Percentiles rank a stretch among this genome's conserved stretches.
Evolutionary conservation across 2,113 vertebrate genomes (phyloP).

Genomic region (Xiphophorus maculatus): DNA sequence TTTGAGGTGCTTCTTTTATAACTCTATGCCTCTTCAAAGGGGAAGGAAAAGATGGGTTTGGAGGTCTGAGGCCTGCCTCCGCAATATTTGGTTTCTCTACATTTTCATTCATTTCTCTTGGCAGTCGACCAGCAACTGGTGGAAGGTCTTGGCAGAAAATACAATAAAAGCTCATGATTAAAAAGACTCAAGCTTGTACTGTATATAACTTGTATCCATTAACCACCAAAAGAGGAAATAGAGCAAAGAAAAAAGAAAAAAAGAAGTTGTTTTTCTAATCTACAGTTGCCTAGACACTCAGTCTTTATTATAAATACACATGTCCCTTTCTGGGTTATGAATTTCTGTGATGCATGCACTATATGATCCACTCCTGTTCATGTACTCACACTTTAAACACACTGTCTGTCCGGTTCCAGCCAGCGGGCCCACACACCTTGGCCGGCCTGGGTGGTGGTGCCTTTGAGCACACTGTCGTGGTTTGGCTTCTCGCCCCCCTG

Average conservation of each 20-base stretch:
- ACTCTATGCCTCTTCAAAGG: conserved; percentile 54
- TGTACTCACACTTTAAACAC: conserved; percentile 21
- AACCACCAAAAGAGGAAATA: conserved; percentile 75
- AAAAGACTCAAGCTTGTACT: conserved; percentile 81
- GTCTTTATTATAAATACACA: conserved; percentile 59
- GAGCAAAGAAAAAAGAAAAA: conserved; percentile 44
- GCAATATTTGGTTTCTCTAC: conserved; percentile 78
- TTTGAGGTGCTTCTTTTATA: conserved; percentile 67
- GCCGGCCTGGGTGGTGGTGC: conserved; percentile 76
- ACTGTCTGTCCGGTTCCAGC: conserved; percentile 54
- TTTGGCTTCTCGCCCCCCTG: conserved; percentile 69
- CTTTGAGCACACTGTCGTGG: conserved; percentile 77
- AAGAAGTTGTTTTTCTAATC: conserved; percentile 66
- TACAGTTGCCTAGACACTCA: conserved; percentile 41
- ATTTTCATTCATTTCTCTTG: conserved; percentile 81
- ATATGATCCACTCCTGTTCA: conserved; percentile 43
- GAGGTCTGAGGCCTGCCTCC: conserved; percentile 68
- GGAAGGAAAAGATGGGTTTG: conserved; percentile 66
- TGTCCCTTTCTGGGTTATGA: conserved; percentile 41
- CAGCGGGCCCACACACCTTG: conserved; percentile 79
- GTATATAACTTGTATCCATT: conserved; percentile 81
- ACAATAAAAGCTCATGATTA: conserved; percentile 81
- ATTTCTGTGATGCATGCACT: conserved; percentile 41
- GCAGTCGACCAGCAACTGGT: conserved; percentile 70
- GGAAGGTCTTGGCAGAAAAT: conserved; percentile 78